A percentile compares a stretch with the other conserved stretches of the same genome.
These are phyloP conservation scores for Agrypnus murinus DNA, from an alignment of 2,888 invertebrate genomes.

Conservation along the genomic window DNA sequence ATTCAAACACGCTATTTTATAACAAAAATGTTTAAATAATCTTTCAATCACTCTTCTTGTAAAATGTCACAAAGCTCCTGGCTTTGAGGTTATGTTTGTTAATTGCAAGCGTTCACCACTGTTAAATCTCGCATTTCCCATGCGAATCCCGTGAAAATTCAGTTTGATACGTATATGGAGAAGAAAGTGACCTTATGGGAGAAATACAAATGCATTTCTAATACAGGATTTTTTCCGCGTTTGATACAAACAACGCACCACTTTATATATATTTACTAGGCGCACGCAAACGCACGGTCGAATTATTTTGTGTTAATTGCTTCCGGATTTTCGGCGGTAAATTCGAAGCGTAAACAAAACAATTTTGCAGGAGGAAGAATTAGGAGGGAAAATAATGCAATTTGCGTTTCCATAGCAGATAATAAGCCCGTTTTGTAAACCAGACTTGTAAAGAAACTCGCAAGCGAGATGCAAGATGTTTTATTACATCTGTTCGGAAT, in stretches of 20 bases:
- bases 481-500: no score
- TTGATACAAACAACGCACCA: constrained; percentile 52
- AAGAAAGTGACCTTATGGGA: no score
- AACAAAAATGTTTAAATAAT: neutral
- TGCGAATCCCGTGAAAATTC: neutral
- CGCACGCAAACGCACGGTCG: constrained; percentile 58
- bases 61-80: constrained; percentile 11
- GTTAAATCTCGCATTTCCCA: neutral
- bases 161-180: no score
- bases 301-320: constrained; percentile 58
- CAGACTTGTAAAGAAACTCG: no score
- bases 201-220: no score
- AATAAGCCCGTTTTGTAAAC: no score
- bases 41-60: neutral
- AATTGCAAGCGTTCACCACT: neutral
- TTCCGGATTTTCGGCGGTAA: constrained; percentile 58
- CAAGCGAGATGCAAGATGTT: no score
- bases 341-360: constrained; percentile 49
- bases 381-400: no score
- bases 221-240: constrained; percentile 10
- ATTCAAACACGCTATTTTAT: no score
- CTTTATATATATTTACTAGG: constrained; percentile 50
- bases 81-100: constrained; percentile 26
- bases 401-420: no score
- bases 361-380: no score